phyloP scores from a whole-genome alignment of 2,888 invertebrate genomes.

The Fissipunctia ypsillon region DNA sequence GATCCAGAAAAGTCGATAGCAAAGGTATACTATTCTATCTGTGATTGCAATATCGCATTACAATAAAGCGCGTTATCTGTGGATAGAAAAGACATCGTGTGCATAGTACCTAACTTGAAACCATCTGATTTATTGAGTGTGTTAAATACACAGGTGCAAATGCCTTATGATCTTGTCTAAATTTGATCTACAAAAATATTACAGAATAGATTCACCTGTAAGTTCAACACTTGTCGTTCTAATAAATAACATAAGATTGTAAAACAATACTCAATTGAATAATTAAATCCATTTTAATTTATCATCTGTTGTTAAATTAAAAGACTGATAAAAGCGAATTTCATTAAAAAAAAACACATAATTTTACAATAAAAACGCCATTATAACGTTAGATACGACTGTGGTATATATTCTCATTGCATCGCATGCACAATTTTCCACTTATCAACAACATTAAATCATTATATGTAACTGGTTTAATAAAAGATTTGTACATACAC shows the following conservation, averaged over 20 bases:
- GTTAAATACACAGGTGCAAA: background rate
- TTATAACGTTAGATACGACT: conserved; percentile 33
- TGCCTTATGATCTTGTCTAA: conserved; percentile 15
- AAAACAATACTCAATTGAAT: conserved; percentile 29
- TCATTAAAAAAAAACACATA: conserved; percentile 75
- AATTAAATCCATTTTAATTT: conserved; percentile 46
- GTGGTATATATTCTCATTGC: conserved; percentile 18
- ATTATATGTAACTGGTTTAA: background rate
- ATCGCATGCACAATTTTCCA: conserved; percentile 25
- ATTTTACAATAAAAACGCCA: conserved; percentile 64
- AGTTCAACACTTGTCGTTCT: conserved; percentile 15
- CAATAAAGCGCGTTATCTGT: background rate
- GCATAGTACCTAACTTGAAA: background rate
- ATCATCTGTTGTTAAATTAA: conserved; percentile 68
- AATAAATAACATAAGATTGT: conserved; percentile 12
- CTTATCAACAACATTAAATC: background rate
- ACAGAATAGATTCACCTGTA: background rate
- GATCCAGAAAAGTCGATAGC: background rate
- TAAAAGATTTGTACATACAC: conserved; percentile 10
- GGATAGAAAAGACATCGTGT: conserved; percentile 4
- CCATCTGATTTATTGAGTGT: background rate
- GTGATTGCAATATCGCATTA: background rate
- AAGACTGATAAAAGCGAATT: conserved; percentile 90
- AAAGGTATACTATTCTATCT: background rate
- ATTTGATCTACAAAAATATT: conserved; percentile 1